Conservation (phyloP, 2,113 vertebrate species). For the Camelus bactrianus region DNA sequence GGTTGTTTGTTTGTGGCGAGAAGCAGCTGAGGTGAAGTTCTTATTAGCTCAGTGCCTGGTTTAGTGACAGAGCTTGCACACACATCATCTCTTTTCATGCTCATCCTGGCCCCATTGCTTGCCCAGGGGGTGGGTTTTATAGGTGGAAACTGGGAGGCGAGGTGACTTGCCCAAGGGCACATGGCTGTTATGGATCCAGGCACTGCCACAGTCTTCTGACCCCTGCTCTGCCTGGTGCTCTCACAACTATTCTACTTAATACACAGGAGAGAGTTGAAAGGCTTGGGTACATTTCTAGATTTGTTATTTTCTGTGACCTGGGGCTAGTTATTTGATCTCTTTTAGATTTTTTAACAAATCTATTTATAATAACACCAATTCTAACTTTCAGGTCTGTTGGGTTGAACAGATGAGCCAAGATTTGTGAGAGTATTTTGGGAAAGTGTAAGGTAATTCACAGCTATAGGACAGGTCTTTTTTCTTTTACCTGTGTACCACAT, state of each 20-base stretch:
- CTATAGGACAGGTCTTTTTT: background rate
- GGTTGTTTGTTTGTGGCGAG: background rate
- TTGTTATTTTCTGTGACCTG: conserved; percentile 1
- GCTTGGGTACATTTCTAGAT: background rate
- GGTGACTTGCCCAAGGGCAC: background rate
- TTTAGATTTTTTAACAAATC: background rate
- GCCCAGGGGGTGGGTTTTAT: background rate
- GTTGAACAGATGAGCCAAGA: conserved; percentile 33
- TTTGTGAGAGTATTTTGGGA: conserved; percentile 1
- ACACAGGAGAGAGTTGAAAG: background rate
- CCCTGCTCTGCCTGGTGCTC: background rate
- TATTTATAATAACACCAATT: conserved; percentile 6
- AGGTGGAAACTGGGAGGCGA: background rate
- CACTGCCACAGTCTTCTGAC: background rate
- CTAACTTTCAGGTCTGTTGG: background rate
- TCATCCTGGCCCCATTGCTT: background rate
- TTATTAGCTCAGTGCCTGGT: background rate
- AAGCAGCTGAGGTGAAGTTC: background rate
- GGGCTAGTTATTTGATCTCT: conserved; percentile 51
- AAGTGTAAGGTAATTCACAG: background rate
- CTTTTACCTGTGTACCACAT: background rate
- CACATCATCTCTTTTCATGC: background rate
- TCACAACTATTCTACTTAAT: background rate
- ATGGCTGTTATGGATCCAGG: background rate
- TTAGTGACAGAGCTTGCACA: background rate